A percentile compares a stretch with the other conserved stretches of the same genome.
These are phyloP conservation scores for Listrodromus nycthemerus DNA, from an alignment of 2,888 invertebrate species.

Conservation along the genomic window DNA sequence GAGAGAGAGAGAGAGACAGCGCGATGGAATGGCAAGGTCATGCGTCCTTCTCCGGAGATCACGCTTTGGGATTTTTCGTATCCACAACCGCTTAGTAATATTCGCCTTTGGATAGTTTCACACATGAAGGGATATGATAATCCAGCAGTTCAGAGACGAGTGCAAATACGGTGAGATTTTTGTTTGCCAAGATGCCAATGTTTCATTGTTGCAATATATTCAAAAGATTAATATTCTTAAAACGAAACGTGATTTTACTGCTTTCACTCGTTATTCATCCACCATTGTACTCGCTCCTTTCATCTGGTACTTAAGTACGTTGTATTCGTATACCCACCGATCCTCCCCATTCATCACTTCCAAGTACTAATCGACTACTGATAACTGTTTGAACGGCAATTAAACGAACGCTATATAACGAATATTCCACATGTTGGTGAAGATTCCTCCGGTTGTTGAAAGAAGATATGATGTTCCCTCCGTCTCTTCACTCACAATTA, in stretches of 20 bases:
- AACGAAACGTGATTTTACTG: conserved; percentile 41
- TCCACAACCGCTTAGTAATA: conserved; percentile 38
- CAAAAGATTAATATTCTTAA: conserved; percentile 30
- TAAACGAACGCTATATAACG: conserved; percentile 17
- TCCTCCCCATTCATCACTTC: conserved; percentile 38
- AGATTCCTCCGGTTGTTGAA: conserved; percentile 38
- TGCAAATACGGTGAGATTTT: conserved; percentile 45
- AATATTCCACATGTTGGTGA: conserved; percentile 13
- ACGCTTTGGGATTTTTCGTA: conserved; percentile 44
- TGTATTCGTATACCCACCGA: conserved; percentile 63
- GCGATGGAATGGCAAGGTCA: conserved; percentile 46
- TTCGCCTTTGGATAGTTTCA: conserved; percentile 25
- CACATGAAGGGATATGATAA: conserved; percentile 23
- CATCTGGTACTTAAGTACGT: conserved; percentile 39
- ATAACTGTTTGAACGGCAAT: conserved; percentile 23
- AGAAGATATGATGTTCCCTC: conserved; percentile 13
- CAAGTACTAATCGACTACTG: conserved; percentile 25
- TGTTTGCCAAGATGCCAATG: conserved; percentile 37
- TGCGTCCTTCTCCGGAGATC: conserved; percentile 48
- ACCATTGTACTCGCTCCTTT: conserved; percentile 21
- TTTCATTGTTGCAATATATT: conserved; percentile 19
- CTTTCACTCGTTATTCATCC: conserved; percentile 35
- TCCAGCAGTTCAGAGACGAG: conserved; percentile 34
- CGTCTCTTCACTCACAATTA: conserved; percentile 23
- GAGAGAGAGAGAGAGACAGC: no score